Evolutionary conservation across 2,113 vertebrate genomes (phyloP).

Genomic region (Caranx ignobilis): DNA sequence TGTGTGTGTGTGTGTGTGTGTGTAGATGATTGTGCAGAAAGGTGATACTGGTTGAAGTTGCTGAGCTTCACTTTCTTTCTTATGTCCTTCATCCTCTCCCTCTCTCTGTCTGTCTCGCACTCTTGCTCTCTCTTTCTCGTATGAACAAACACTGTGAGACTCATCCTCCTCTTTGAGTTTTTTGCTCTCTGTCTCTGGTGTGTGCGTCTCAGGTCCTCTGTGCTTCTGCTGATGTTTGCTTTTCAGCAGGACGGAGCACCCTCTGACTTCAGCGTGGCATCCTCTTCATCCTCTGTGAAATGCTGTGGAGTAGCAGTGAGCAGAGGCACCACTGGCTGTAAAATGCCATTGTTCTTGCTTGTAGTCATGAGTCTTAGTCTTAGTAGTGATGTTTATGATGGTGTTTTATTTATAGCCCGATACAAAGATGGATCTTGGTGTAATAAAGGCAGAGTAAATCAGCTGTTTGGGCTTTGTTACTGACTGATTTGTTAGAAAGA

Average conservation of each 20-base stretch:
- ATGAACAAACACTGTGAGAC: conserved; percentile 22
- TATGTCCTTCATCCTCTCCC: conserved; percentile 55
- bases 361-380: not conserved
- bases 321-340: not conserved
- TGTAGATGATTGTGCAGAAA: conserved; percentile 76
- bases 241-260: conserved; percentile 10
- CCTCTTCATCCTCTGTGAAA: conserved; percentile 17
- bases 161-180: conserved; percentile 16
- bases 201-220: conserved; percentile 35
- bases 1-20: conserved; percentile 16
- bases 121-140: conserved; percentile 4
- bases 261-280: conserved; percentile 17
- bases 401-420: not conserved
- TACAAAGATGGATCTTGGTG: no score
- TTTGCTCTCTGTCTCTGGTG: conserved; percentile 30
- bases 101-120: not conserved
- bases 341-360: not conserved
- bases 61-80: conserved; percentile 69
- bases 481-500: no score
- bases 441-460: no score
- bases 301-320: conserved; percentile 9
- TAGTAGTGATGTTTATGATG: not conserved
- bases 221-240: conserved; percentile 63
- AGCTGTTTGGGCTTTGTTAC: no score
- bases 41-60: conserved; percentile 69